These are phyloP conservation scores for Bryconaethiops microstoma DNA, from an alignment of 2,797 vertebrate genomes.

Conservation along the genomic window DNA sequence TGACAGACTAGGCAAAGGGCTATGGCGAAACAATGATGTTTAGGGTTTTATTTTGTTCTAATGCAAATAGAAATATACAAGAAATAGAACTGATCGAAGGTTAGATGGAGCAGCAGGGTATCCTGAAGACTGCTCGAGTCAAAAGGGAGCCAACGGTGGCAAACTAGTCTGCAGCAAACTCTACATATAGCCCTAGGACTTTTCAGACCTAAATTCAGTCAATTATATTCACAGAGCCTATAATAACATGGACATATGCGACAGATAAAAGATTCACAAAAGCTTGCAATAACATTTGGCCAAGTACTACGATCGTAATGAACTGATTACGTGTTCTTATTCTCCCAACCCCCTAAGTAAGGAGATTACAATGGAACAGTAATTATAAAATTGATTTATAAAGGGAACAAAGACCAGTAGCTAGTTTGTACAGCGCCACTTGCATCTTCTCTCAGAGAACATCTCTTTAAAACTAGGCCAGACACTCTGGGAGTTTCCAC, in stretches of 20 bases:
- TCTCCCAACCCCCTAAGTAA: conserved; percentile 18
- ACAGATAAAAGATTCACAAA: neutral
- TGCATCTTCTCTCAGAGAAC: conserved; percentile 45
- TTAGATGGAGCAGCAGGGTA: conserved; percentile 5
- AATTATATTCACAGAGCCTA: neutral
- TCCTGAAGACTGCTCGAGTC: neutral
- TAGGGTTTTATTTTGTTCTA: conserved; percentile 61
- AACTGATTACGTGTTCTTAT: conserved; percentile 61
- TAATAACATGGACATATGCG: neutral
- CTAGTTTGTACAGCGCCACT: conserved; percentile 36
- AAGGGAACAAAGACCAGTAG: conserved; percentile 33
- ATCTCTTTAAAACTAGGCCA: conserved; percentile 62
- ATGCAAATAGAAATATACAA: neutral
- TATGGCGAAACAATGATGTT: neutral
- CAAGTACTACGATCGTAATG: neutral
- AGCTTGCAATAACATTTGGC: conserved; percentile 20
- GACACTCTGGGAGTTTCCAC: conserved; percentile 56
- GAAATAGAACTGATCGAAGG: conserved; percentile 27
- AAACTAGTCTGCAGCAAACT: neutral
- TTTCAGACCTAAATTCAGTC: neutral
- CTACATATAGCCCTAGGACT: neutral
- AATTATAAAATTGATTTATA: conserved; percentile 42
- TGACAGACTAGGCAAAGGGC: neutral
- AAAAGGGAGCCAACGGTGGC: neutral
- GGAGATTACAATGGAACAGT: conserved; percentile 32